Conservation (phyloP, 2,113 vertebrate genomes). For the Cichladusa arquata region DNA sequence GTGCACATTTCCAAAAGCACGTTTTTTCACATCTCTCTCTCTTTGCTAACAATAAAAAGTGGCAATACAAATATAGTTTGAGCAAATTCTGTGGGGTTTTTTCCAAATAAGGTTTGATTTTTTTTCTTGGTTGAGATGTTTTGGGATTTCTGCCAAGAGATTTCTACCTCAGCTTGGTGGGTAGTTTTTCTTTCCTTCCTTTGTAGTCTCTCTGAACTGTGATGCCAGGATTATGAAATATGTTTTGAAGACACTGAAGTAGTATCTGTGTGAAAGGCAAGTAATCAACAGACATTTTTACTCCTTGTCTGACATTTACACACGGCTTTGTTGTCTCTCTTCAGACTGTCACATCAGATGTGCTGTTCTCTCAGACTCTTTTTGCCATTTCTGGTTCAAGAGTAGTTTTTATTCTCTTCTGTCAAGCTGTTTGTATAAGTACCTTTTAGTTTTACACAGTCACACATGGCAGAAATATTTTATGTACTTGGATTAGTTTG, state of each 20-base stretch:
- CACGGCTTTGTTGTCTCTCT: constrained; percentile 6
- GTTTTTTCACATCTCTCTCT: neutral
- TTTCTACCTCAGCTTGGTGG: neutral
- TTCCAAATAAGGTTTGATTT: constrained; percentile 18
- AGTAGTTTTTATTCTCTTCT: neutral
- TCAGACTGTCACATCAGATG: neutral
- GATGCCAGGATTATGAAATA: neutral
- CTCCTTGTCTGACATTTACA: constrained; percentile 12
- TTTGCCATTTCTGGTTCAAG: neutral
- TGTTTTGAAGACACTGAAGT: neutral
- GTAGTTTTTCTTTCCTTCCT: neutral
- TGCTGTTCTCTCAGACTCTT: neutral
- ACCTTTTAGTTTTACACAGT: neutral
- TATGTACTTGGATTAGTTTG: neutral
- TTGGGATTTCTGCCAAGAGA: constrained; percentile 23
- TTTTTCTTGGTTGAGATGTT: neutral
- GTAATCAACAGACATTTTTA: neutral
- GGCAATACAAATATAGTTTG: neutral
- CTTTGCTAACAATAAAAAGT: neutral
- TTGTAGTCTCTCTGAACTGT: neutral
- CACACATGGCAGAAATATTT: neutral
- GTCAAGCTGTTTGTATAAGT: neutral
- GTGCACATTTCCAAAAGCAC: neutral
- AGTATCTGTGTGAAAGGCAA: constrained; percentile 3
- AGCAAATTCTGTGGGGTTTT: neutral